Evolutionary conservation across 2,113 vertebrate genomes (phyloP).

Genomic region (Rhodinocichla rosea): DNA sequence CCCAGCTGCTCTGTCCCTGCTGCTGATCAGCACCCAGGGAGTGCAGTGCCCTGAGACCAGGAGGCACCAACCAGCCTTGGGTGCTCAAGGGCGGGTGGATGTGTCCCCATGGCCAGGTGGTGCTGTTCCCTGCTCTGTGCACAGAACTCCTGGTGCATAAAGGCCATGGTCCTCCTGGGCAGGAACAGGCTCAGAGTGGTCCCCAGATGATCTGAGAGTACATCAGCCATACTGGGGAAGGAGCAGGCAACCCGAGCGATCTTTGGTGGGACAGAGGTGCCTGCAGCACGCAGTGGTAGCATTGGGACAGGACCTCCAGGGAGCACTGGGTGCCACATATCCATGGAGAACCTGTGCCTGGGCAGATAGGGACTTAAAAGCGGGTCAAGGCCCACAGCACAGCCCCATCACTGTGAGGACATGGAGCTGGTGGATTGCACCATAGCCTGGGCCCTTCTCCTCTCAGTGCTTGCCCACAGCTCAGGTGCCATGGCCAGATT

Average conservation of each 20-base stretch:
- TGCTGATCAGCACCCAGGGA: neutral
- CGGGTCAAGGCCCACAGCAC: neutral
- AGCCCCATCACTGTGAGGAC: neutral
- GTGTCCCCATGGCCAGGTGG: neutral
- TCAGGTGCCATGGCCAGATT: neutral
- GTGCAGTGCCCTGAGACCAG: neutral
- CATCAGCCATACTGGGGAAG: neutral
- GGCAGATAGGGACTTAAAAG: neutral
- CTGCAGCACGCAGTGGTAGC: too few relatives aligned
- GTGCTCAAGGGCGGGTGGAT: neutral
- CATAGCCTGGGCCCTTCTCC: neutral
- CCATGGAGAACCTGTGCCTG: neutral
- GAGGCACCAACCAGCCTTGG: neutral
- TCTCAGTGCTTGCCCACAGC: rapidly evolving
- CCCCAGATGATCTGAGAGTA: neutral
- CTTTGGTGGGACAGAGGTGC: neutral
- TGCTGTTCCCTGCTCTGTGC: neutral
- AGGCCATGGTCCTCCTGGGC: neutral
- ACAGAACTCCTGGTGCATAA: neutral
- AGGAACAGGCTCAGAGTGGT: neutral
- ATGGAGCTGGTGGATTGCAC: too few relatives aligned
- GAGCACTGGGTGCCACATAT: neutral
- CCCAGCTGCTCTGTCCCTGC: neutral
- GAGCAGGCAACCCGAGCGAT: rapidly evolving
- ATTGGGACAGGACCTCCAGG: neutral